These are phyloP conservation scores for Montipora cactus DNA, from an alignment of 64 coral and sea anemone species.

Conservation along the genomic window DNA sequence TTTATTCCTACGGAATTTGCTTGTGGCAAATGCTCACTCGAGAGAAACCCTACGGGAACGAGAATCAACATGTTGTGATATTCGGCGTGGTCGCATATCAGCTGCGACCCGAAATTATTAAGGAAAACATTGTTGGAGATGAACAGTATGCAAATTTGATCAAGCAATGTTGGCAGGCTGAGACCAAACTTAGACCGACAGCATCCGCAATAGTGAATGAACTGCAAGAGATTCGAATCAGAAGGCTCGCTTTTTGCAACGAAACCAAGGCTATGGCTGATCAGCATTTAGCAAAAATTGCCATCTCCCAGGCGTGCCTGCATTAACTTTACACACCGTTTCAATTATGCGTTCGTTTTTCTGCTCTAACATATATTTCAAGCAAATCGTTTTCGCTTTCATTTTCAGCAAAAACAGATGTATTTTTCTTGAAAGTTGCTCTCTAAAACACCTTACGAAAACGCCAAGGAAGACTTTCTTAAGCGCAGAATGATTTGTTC, in stretches of 20 bases:
- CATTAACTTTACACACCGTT: not conserved
- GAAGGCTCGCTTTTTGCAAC: not conserved
- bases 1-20: constrained; percentile 98
- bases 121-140: constrained; percentile 69
- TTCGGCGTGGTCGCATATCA: constrained; percentile 96
- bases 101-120: constrained; percentile 75
- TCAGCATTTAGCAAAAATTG: not conserved
- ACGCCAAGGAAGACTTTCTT: not conserved
- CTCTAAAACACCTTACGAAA: not conserved
- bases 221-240: not conserved
- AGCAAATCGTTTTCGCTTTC: constrained; percentile 1
- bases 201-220: constrained; percentile 78
- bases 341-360: not conserved
- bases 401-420: not conserved
- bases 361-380: constrained; percentile 3
- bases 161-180: constrained; percentile 95
- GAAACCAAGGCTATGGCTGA: not conserved
- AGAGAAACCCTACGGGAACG: constrained; percentile 92
- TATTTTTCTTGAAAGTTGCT: not conserved
- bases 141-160: constrained; percentile 94
- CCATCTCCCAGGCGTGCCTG: constrained; percentile 4
- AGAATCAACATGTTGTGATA: constrained; percentile 98
- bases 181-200: constrained; percentile 80
- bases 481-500: not conserved
- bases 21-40: constrained; percentile 96